A percentile compares a stretch with the other conserved stretches of the same genome.
phyloP scores from a whole-genome alignment of 1,140 invertebrate genomes.

The Megalonaias nervosa region DNA sequence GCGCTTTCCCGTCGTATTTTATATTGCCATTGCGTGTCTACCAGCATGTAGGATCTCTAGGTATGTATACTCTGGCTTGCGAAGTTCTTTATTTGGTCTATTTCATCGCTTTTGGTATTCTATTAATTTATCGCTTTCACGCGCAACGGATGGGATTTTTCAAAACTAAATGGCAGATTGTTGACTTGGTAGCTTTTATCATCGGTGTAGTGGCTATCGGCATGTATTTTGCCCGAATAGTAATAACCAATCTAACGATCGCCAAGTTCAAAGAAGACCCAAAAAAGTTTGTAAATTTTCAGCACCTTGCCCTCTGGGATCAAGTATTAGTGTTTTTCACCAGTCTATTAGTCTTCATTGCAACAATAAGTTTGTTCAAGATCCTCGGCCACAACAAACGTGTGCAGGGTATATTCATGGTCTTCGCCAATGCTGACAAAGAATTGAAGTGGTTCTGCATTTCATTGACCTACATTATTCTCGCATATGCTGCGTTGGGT shows the following conservation, averaged over 20 bases:
- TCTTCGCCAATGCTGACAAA: slow-evolving; percentile 38
- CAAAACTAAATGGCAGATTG: slow-evolving; percentile 67
- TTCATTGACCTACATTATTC: slow-evolving; percentile 44
- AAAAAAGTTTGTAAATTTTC: slow-evolving; percentile 52
- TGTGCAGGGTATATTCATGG: slow-evolving; percentile 43
- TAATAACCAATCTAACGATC: slow-evolving; percentile 37
- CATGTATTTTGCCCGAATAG: slow-evolving; percentile 60
- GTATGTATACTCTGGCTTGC: slow-evolving; percentile 51
- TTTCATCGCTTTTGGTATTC: slow-evolving; percentile 45
- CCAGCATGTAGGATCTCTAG: slow-evolving; percentile 54
- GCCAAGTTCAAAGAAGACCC: slow-evolving; percentile 39
- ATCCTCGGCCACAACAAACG: slow-evolving; percentile 61
- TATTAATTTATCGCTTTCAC: slow-evolving; percentile 36
- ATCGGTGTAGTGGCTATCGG: slow-evolving; percentile 62
- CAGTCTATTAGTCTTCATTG: slow-evolving; percentile 43
- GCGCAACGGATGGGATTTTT: slow-evolving; percentile 62
- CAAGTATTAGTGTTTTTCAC: slow-evolving; percentile 33
- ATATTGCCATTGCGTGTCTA: slow-evolving; percentile 58
- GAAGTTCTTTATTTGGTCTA: slow-evolving; percentile 54
- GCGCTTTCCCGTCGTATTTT: slow-evolving; percentile 51
- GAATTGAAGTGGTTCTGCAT: slow-evolving; percentile 49
- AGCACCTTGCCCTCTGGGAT: slow-evolving; percentile 51
- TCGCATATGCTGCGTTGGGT: slow-evolving; percentile 43
- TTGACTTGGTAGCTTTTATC: slow-evolving; percentile 65
- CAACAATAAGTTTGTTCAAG: slow-evolving; percentile 47